Base-by-base conservation (phyloP, 23 tunicate species). In the Clavelina lepadiformis region DNA sequence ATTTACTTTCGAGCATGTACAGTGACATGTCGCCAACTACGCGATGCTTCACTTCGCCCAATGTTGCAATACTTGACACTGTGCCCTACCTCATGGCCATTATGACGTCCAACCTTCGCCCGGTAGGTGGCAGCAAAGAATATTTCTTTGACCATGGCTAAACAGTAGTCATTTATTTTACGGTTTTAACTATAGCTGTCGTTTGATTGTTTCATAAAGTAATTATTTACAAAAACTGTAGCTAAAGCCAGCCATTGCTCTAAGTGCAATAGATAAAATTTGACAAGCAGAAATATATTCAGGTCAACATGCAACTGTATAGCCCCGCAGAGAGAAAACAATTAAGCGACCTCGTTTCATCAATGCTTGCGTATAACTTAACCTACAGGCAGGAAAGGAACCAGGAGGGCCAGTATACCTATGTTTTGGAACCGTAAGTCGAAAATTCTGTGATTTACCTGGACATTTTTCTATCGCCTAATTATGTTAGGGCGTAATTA, bases 381-480 rank as follows among this genome's bases (percentile, higher is more conserved):
- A 77, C 97, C 15, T 89, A 74, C 64, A 77, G 78, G 70, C 89
- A 81, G 46, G 83, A 80, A 44, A 67, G 74, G 28, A 76, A 81
- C 45, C 78, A 76, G 63, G 97, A 89, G 19, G 97, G 89, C 30
- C 75, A 75, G 28, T 80, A 80, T 53, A 68, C 46, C n/a, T 89
- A 89, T 65, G 83, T 75, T 33, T 31, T 89, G 41, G 97, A 89
- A 75, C 97, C 97, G 89, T 86, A 33, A 78, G 85, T 85, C n/a
- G n/a, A n/a, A n/a, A n/a, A n/a, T n/a, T n/a, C n/a, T n/a, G n/a
- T n/a, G n/a, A n/a, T n/a, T n/a, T n/a, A n/a, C n/a, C n/a, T n/a
- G n/a, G n/a, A n/a, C n/a, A n/a, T n/a, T n/a, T n/a, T n/a, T n/a
- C n/a, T n/a, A n/a, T n/a, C n/a, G n/a, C n/a, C n/a, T n/a, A n/a